These are phyloP conservation scores for Sicus ferrugineus DNA, from an alignment of 2,888 invertebrate genomes.

Conservation along the genomic window DNA sequence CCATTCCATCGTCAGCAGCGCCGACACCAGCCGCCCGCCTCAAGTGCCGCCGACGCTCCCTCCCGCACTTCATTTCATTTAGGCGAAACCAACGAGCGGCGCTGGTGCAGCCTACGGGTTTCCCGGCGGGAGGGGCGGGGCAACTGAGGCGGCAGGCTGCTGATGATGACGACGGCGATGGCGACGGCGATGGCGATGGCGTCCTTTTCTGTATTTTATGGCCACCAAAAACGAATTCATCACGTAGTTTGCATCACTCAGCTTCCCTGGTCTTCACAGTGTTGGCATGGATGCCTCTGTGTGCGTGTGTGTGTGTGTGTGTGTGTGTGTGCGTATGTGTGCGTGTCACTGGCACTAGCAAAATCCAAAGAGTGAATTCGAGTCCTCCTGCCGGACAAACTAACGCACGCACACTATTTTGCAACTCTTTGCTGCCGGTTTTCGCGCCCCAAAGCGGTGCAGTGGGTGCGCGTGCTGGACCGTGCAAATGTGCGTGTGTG, in stretches of 20 bases:
- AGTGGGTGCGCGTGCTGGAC: neutral
- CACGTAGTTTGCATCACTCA: conserved; percentile 48
- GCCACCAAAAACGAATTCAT: conserved; percentile 57
- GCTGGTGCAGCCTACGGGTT: neutral
- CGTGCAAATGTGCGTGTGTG: conserved; percentile 7
- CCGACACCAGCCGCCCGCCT: neutral
- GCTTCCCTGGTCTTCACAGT: conserved; percentile 9
- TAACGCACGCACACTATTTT: conserved; percentile 36
- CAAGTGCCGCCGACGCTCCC: conserved; percentile 7
- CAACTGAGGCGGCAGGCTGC: neutral
- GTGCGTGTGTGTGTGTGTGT: conserved; percentile 8
- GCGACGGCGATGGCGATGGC: conserved; percentile 29
- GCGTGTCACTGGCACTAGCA: conserved; percentile 37
- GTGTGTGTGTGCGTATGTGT: conserved; percentile 8
- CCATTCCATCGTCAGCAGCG: neutral
- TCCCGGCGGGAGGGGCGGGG: neutral
- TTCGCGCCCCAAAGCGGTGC: neutral
- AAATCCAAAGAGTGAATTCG: conserved; percentile 32
- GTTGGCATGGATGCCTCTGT: conserved; percentile 8
- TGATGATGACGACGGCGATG: neutral
- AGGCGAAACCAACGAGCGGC: neutral
- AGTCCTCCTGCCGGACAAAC: conserved; percentile 32
- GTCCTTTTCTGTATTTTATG: conserved; percentile 48
- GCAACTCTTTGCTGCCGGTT: conserved; percentile 1
- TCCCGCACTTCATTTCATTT: conserved; percentile 25